Conservation (phyloP, 37 sponge, comb jelly and placozoan genomes). For the Mnemiopsis leidyi region DNA sequence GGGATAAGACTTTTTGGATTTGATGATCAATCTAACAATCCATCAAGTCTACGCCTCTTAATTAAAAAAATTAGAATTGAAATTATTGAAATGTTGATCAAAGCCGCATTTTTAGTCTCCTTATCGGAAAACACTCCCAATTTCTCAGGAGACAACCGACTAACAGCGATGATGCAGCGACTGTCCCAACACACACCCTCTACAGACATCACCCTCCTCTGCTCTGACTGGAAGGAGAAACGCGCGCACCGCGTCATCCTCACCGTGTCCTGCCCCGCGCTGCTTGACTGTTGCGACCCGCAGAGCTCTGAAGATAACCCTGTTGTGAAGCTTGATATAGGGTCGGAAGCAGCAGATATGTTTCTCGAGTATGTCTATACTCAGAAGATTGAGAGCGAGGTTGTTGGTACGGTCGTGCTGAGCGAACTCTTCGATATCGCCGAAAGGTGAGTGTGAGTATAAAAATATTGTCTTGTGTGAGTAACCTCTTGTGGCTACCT, state of each 20-base stretch:
- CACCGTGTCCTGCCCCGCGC: background rate
- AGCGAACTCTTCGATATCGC: background rate
- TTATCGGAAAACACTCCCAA: too few relatives aligned
- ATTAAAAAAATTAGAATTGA: too few relatives aligned
- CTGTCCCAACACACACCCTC: background rate
- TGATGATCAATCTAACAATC: too few relatives aligned
- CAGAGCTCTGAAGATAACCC: background rate
- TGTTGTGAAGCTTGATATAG: background rate
- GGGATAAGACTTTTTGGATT: too few relatives aligned
- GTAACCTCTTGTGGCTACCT: too few relatives aligned
- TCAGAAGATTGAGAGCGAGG: background rate
- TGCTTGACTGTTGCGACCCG: background rate
- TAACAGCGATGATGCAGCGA: background rate
- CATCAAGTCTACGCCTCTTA: too few relatives aligned
- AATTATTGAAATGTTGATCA: too few relatives aligned
- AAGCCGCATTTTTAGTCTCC: too few relatives aligned
- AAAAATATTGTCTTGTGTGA: too few relatives aligned
- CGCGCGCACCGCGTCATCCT: slow-evolving; percentile 21
- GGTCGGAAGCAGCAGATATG: background rate
- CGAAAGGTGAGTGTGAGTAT: too few relatives aligned
- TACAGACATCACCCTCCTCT: background rate
- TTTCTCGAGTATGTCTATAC: slow-evolving; percentile 24
- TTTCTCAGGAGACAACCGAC: background rate
- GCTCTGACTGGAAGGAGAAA: slow-evolving; percentile 9
- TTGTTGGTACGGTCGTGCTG: background rate